phyloP scores from a whole-genome alignment of 2,888 invertebrate genomes.

The Eurytoma adleriae region DNA sequence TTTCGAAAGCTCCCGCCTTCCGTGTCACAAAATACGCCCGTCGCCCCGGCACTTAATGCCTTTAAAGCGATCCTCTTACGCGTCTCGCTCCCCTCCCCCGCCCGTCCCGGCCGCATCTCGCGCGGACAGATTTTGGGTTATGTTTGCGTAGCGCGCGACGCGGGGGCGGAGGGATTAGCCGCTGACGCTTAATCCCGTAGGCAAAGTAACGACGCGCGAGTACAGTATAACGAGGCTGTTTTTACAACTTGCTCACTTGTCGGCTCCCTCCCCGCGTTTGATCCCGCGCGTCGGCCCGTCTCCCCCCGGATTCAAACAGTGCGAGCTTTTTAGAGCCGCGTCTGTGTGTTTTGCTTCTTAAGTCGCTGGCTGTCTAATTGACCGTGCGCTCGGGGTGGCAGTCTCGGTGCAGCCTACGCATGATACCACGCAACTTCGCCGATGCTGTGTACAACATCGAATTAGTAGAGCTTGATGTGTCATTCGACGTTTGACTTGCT shows the following conservation, averaged over 20 bases:
- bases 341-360: slow-evolving; percentile 8
- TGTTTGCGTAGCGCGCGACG: slow-evolving; percentile 66
- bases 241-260: slow-evolving; percentile 71
- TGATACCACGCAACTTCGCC: too few species aligned
- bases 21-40: slow-evolving; percentile 29
- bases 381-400: slow-evolving; percentile 1
- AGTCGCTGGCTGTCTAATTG: slow-evolving; percentile 26
- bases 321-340: background rate
- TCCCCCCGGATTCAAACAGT: background rate
- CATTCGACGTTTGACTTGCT: too few species aligned
- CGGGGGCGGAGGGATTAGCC: slow-evolving; percentile 68
- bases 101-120: background rate
- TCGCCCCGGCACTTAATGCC: slow-evolving; percentile 57
- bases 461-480: too few species aligned
- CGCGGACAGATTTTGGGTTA: slow-evolving; percentile 66
- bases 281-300: too few species aligned
- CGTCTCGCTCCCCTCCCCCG: slow-evolving; percentile 12
- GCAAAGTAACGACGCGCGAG: slow-evolving; percentile 64
- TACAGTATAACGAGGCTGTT: slow-evolving; percentile 64
- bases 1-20: slow-evolving; percentile 46
- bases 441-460: too few species aligned
- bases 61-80: slow-evolving; percentile 69
- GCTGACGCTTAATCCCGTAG: slow-evolving; percentile 73
- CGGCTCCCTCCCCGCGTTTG: background rate
- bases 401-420: too few species aligned